Conservation (phyloP, 2,113 vertebrate species). For the Capricornis sumatraensis region DNA sequence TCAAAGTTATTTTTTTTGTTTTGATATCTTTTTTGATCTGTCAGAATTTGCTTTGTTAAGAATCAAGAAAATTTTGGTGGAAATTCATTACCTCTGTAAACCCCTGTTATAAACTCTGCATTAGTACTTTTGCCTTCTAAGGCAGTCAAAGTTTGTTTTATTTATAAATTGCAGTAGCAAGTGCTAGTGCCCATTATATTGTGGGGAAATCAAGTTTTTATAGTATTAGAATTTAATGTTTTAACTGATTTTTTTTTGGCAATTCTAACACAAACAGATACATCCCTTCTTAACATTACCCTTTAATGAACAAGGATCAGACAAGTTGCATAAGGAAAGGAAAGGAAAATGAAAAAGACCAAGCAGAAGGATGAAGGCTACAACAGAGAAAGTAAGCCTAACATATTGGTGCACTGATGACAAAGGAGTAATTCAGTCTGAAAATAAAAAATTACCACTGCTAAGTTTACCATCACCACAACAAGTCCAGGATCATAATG, state of each 20-base stretch:
- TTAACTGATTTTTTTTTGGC: conserved; percentile 82
- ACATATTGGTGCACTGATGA: conserved; percentile 99
- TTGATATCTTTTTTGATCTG: conserved; percentile 41
- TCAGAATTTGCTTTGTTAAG: conserved; percentile 65
- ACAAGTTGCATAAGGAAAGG: conserved; percentile 94
- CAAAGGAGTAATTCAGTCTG: conserved; percentile 98
- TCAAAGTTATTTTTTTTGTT: conserved; percentile 52
- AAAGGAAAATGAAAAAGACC: conserved; percentile 95
- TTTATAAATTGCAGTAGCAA: conserved; percentile 84
- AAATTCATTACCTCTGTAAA: conserved; percentile 77
- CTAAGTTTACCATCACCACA: conserved; percentile 99
- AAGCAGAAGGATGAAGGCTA: conserved; percentile 99
- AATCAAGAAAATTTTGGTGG: conserved; percentile 63
- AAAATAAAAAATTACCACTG: conserved; percentile 99
- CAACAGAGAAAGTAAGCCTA: conserved; percentile 98
- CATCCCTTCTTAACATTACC: conserved; percentile 92
- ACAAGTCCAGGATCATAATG: conserved; percentile 99
- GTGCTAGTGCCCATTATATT: conserved; percentile 83
- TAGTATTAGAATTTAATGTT: conserved; percentile 83
- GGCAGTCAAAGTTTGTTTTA: conserved; percentile 83
- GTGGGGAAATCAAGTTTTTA: conserved; percentile 85
- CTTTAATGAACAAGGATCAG: conserved; percentile 96
- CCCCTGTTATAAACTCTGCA: conserved; percentile 74
- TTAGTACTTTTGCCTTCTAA: conserved; percentile 86
- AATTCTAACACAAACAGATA: conserved; percentile 89